Evolutionary conservation across 2,113 vertebrate species (phyloP).

Genomic region (Gavialis gangeticus): DNA sequence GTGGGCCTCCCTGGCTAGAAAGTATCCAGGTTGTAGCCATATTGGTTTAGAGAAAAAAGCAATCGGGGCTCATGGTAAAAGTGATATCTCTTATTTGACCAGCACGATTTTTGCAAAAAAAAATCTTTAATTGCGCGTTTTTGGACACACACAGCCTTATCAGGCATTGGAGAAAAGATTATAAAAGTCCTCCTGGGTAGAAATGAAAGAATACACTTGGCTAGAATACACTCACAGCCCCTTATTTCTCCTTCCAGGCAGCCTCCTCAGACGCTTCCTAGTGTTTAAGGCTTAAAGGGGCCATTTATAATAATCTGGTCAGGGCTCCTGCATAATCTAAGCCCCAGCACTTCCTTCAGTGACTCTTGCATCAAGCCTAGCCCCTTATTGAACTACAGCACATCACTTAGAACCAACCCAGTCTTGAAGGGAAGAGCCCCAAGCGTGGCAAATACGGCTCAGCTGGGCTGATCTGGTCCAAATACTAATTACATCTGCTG

Average conservation of each 20-base stretch:
- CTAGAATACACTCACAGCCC: background rate
- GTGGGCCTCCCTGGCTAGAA: accelerated
- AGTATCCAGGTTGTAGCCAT: no score
- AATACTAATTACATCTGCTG: background rate
- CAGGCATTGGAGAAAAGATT: no score
- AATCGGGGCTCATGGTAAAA: no score
- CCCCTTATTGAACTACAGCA: accelerated
- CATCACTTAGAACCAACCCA: accelerated
- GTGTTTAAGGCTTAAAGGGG: background rate
- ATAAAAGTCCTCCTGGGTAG: no score
- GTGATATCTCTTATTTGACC: no score
- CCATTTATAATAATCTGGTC: background rate
- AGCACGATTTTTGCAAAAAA: no score
- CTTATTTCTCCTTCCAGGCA: background rate
- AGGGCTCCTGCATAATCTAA: accelerated
- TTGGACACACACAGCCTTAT: no score
- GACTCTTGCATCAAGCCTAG: background rate
- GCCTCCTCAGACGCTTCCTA: background rate
- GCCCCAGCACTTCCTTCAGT: background rate
- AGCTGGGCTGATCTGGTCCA: background rate
- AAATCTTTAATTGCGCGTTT: no score
- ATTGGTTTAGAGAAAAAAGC: no score
- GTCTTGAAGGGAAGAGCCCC: background rate
- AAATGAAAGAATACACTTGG: no score
- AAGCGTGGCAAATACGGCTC: background rate